Conservation (phyloP, 2,888 invertebrate species). For the Fragum whitleyi region DNA sequence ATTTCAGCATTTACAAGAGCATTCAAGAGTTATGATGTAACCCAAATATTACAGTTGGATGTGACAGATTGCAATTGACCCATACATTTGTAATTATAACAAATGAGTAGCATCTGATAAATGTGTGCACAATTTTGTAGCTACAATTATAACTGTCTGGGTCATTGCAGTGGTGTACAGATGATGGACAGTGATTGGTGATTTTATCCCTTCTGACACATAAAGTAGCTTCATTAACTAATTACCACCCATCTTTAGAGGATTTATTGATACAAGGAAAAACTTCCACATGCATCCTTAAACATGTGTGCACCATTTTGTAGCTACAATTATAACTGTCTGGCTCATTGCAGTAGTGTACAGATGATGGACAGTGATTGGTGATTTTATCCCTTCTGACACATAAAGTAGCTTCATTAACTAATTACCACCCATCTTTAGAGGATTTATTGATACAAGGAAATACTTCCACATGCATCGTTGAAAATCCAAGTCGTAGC, state of each 20-base stretch:
- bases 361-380: constrained; percentile 19
- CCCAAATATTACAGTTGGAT: too few relatives aligned
- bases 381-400: constrained; percentile 6
- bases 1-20: too few relatives aligned
- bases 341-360: not conserved
- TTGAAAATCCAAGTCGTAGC: too few relatives aligned
- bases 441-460: not conserved
- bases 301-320: not conserved
- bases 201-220: constrained; percentile 9
- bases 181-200: constrained; percentile 24
- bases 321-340: constrained; percentile 10
- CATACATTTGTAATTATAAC: not conserved
- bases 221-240: constrained; percentile 18
- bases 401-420: constrained; percentile 18
- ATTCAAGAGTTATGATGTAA: too few relatives aligned
- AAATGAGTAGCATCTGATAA: not conserved
- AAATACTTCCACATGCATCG: too few relatives aligned
- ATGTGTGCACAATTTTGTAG: too few relatives aligned
- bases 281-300: too few relatives aligned
- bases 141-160: too few relatives aligned
- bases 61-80: too few relatives aligned
- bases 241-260: not conserved
- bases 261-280: not conserved
- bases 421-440: constrained; percentile 7
- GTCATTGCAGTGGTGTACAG: not conserved